Percentiles rank a stretch among this genome's conserved stretches.
These are phyloP conservation scores for Drosophila nasuta DNA, from an alignment of 1,140 invertebrate species.

Conservation along the genomic window DNA sequence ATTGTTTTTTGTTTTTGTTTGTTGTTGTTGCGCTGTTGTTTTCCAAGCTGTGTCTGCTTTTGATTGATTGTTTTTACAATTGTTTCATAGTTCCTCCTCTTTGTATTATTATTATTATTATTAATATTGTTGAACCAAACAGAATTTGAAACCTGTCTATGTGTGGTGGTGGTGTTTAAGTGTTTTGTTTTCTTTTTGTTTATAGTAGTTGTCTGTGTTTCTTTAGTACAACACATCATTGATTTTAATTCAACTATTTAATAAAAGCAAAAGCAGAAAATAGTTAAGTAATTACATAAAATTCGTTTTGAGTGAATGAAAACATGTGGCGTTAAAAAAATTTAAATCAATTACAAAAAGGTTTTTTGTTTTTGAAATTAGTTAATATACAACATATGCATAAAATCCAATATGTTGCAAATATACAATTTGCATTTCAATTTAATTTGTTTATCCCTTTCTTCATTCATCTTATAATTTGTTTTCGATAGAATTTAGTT, in stretches of 20 bases:
- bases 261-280: not conserved
- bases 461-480: not conserved
- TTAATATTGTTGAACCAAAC: slow-evolving; percentile 36
- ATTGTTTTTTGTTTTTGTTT: slow-evolving; percentile 18
- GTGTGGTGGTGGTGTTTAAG: not conserved
- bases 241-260: not conserved
- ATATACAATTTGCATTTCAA: slow-evolving; percentile 1
- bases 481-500: not conserved
- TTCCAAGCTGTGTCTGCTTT: slow-evolving; percentile 45
- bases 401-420: not conserved
- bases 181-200: no score
- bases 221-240: slow-evolving; percentile 6
- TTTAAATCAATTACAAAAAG: not conserved
- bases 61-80: slow-evolving; percentile 43
- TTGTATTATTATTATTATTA: not conserved
- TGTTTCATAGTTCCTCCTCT: slow-evolving; percentile 9
- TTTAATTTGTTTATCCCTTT: not conserved
- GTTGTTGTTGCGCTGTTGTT: slow-evolving; percentile 42
- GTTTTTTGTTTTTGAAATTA: no score
- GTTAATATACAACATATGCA: not conserved
- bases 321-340: not conserved
- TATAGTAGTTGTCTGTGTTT: not conserved
- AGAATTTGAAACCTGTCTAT: slow-evolving; percentile 73
- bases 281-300: slow-evolving; percentile 8
- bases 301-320: not conserved